Percentiles rank a stretch among this genome's conserved stretches.
Evolutionary conservation across 2,888 invertebrate genomes (phyloP).

Genomic region (Agrotis segetum): DNA sequence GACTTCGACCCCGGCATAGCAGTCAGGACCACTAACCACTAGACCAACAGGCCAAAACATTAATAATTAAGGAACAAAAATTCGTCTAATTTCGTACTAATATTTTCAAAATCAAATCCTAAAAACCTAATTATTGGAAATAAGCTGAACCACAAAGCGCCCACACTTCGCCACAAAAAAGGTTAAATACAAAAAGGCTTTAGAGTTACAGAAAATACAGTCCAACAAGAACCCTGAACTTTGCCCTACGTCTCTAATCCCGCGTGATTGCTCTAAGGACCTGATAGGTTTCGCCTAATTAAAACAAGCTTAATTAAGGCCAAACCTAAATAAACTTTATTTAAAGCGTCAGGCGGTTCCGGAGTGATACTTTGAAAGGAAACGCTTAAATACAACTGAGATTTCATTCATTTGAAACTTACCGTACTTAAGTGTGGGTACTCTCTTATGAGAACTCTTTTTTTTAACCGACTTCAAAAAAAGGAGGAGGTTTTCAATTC

Average conservation of each 20-base stretch:
- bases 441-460: too few relatives aligned
- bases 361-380: not conserved
- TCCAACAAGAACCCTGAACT: not conserved
- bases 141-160: not conserved
- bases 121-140: too few relatives aligned
- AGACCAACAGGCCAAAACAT: too few relatives aligned
- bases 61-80: too few relatives aligned
- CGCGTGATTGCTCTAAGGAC: not conserved
- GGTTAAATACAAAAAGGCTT: not conserved
- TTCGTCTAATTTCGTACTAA: not conserved
- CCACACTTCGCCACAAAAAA: too few relatives aligned
- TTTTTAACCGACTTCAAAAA: too few relatives aligned
- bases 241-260: not conserved
- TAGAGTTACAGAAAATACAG: not conserved
- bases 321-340: constrained; percentile 9
- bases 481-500: too few relatives aligned
- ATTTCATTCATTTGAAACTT: too few relatives aligned
- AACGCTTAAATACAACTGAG: not conserved
- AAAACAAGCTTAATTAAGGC: not conserved
- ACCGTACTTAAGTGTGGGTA: too few relatives aligned
- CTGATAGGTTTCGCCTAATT: not conserved
- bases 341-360: not conserved
- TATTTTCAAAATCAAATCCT: too few relatives aligned
- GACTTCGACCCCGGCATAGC: too few relatives aligned
- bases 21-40: too few relatives aligned